Evolutionary conservation across 2,888 invertebrate genomes (phyloP).

Genomic region (Apamea anceps): DNA sequence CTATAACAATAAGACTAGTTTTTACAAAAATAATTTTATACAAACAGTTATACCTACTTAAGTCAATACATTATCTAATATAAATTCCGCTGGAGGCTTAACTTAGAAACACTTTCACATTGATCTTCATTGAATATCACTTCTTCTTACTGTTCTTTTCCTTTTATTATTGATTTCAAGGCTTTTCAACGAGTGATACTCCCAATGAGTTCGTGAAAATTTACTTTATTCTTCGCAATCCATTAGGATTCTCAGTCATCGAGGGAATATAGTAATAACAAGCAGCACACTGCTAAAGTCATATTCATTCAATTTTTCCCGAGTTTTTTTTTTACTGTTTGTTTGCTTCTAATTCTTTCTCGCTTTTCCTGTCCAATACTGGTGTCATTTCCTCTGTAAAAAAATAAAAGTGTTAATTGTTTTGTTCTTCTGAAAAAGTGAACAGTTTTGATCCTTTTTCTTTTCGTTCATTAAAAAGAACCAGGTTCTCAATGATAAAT

Average conservation of each 20-base stretch:
- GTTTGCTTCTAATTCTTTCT: conserved; percentile 61
- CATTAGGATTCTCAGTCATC: background rate
- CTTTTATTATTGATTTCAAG: background rate
- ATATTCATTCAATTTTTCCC: conserved; percentile 1
- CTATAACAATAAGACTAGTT: conserved; percentile 3
- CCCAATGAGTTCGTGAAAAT: background rate
- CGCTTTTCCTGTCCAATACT: conserved; percentile 64
- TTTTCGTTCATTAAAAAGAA: background rate
- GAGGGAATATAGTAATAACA: background rate
- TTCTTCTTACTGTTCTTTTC: background rate
- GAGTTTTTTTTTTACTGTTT: conserved; percentile 23
- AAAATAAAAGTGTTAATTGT: no score
- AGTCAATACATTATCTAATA: background rate
- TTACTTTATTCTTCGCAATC: conserved; percentile 5
- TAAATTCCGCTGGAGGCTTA: background rate
- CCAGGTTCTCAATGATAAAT: no score
- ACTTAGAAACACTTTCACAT: background rate
- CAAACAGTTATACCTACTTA: background rate
- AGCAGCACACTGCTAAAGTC: background rate
- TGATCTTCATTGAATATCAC: background rate
- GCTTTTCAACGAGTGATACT: background rate
- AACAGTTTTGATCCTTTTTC: background rate
- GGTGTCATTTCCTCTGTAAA: conserved; percentile 81
- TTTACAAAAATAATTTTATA: background rate
- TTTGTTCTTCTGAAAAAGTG: background rate